Conservation (phyloP, 2,888 invertebrate species). For the Rhogogaster chlorosoma region DNA sequence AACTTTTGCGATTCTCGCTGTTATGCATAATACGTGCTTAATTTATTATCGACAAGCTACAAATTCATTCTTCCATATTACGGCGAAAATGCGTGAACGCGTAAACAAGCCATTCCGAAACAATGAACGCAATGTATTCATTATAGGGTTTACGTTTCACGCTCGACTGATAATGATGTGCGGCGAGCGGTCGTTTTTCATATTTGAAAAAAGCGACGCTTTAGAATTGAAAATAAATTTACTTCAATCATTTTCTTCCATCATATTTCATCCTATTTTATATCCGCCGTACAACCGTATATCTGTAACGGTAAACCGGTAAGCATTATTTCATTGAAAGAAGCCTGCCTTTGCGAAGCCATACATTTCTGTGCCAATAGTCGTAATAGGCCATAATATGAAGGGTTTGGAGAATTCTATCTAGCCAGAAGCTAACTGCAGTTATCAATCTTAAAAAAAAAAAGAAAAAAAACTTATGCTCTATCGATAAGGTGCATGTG, state of each 20-base stretch:
- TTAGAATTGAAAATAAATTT: background rate
- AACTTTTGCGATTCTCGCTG: background rate
- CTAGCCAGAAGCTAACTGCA: background rate
- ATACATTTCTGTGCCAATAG: background rate
- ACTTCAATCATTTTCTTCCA: background rate
- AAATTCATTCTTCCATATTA: constrained; percentile 10
- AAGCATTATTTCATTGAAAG: constrained; percentile 10
- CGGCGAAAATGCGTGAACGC: background rate
- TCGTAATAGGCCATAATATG: background rate
- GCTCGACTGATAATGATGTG: constrained; percentile 2
- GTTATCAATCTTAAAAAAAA: background rate
- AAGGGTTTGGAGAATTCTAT: background rate
- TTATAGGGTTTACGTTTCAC: background rate
- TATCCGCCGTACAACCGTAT: background rate
- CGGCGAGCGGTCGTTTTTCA: background rate
- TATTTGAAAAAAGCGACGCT: background rate
- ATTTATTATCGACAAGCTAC: constrained; percentile 1
- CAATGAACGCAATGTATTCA: background rate
- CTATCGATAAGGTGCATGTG: background rate
- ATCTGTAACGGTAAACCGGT: background rate
- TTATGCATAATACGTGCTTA: background rate
- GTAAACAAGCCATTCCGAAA: background rate
- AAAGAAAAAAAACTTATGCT: background rate
- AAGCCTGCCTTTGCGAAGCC: constrained; percentile 8
- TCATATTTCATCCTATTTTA: background rate